These are phyloP conservation scores for Macroglossus sobrinus DNA, from an alignment of 2,113 vertebrate genomes.

Conservation along the genomic window DNA sequence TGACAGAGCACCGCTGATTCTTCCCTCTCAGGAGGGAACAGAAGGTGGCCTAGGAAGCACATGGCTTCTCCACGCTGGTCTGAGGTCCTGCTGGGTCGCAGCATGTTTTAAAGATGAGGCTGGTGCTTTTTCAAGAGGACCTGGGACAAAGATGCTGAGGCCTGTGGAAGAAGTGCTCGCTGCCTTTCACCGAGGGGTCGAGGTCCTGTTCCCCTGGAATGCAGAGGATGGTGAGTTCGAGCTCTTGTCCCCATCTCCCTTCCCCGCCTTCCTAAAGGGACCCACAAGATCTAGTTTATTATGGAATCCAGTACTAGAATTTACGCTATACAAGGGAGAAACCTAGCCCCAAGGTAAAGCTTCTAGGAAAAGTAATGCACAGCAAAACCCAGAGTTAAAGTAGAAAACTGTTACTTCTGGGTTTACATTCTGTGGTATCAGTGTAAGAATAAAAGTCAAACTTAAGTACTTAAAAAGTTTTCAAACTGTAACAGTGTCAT, in stretches of 20 bases:
- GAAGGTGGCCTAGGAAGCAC: conserved; percentile 52
- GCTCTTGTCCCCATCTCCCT: neutral
- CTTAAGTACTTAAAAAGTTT: neutral
- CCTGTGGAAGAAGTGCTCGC: conserved; percentile 88
- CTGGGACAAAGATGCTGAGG: conserved; percentile 86
- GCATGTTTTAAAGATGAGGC: conserved; percentile 71
- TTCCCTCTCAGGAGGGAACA: conserved; percentile 43
- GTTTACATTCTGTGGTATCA: neutral
- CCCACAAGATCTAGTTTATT: neutral
- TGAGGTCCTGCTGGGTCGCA: conserved; percentile 73
- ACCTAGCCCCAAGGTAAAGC: neutral
- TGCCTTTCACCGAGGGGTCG: conserved; percentile 87
- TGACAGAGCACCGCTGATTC: conserved; percentile 67
- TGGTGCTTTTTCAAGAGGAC: conserved; percentile 85
- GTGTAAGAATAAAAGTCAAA: neutral
- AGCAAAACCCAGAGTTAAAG: neutral
- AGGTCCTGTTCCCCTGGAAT: conserved; percentile 88
- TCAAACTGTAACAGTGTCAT: neutral
- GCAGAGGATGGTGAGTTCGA: conserved; percentile 54
- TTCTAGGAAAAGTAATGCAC: neutral
- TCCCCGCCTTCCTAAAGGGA: neutral
- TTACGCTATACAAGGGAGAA: neutral
- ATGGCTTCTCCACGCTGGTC: conserved; percentile 79
- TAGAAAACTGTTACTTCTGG: neutral
- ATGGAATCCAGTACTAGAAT: neutral